Evolutionary conservation across 2,888 invertebrate species (phyloP).

Genomic region (Sinelater perroti): DNA sequence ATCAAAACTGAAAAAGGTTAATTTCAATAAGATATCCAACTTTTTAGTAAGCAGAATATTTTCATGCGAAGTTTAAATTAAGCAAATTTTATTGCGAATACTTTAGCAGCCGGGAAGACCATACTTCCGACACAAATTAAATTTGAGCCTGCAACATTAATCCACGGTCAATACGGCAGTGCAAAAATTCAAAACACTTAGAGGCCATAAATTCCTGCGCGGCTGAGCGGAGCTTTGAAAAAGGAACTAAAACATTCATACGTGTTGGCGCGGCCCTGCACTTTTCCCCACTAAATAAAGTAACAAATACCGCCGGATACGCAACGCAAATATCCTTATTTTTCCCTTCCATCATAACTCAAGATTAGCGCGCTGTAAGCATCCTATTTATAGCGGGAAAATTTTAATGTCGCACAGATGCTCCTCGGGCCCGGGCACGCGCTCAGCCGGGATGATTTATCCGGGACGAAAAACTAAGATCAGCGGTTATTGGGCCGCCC

Average conservation of each 20-base stretch:
- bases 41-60: no score
- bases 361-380: slow-evolving; percentile 53
- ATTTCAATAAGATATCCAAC: no score
- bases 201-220: slow-evolving; percentile 3
- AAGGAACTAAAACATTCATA: slow-evolving; percentile 29
- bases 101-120: background rate
- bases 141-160: background rate
- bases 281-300: slow-evolving; percentile 38
- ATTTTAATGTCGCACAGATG: slow-evolving; percentile 58
- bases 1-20: no score
- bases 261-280: slow-evolving; percentile 30
- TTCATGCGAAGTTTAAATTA: no score
- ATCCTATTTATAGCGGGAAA: slow-evolving; percentile 57
- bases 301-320: slow-evolving; percentile 40
- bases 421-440: slow-evolving; percentile 23
- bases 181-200: slow-evolving; percentile 8
- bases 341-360: slow-evolving; percentile 54
- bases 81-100: background rate
- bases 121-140: background rate
- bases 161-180: slow-evolving; percentile 5
- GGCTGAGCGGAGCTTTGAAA: slow-evolving; percentile 15
- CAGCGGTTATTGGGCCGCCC: slow-evolving; percentile 10
- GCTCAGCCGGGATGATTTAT: slow-evolving; percentile 16
- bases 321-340: slow-evolving; percentile 49
- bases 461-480: slow-evolving; percentile 4